Base-by-base conservation (phyloP, 2,113 vertebrate species). In the Stegastes partitus region DNA sequence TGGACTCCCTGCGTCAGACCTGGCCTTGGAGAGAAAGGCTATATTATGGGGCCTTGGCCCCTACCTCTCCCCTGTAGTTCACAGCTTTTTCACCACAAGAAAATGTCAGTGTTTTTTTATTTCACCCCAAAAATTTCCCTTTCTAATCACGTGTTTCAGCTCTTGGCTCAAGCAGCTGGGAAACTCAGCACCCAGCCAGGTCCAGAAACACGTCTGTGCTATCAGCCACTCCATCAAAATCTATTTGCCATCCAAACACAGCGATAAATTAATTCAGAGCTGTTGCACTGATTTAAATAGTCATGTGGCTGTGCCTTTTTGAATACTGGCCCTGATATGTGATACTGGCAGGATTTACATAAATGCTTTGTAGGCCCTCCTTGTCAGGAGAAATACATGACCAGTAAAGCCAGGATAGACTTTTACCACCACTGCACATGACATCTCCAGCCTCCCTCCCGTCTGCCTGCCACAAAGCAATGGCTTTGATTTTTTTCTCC, bases 11-110 rank as follows among this genome's bases (percentile, higher is more conserved):
- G 90, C 93, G 89, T 94, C 93, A 94, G 85, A 88, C 81, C 85
- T 86, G 81, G 86, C 91, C 87, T 82, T 84, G 90, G 57, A 89
- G 85, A 90, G 89, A 93, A 93, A 87, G 90, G 79, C 76, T 91
- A 90, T 90, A 92, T 94, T 94, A 92, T 93, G 68, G 89, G 66
- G 64, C 86, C 63, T 87, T 89, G 79, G 82, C 87, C 86, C 44
- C 74, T 68, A 63, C 82, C 75, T 88, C 67, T 91, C 74, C 80
- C 79, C 84, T 88, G 80, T 90, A 89, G 74, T 91, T 89, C 80
- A 88, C 84, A 83, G 78, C 77, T 91, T 92, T 87, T 89, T 90
- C 64, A 84, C 62, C 57, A 74, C 67, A 58, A 83, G 83, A 84
- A 91, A 87, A 90, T 89, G 71, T 87, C 76, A 81, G 76, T 62